Percentiles rank a stretch among this genome's conserved stretches.
Conservation (phyloP, 2,797 vertebrate genomes). For the Acanthis flammea region DNA sequence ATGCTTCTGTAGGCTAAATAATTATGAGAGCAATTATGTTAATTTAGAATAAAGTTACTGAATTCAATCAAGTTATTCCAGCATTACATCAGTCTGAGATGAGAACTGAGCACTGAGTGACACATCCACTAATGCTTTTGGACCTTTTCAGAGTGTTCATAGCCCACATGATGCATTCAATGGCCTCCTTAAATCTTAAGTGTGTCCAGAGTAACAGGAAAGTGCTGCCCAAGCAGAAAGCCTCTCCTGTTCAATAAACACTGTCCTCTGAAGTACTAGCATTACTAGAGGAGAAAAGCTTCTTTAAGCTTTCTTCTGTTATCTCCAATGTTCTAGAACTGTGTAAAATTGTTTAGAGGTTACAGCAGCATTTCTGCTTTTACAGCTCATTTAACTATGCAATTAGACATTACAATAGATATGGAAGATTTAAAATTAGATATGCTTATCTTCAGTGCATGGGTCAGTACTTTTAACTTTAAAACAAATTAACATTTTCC, state of each 20-base stretch:
- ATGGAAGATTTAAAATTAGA: slow-evolving; percentile 79
- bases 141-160: slow-evolving; percentile 40
- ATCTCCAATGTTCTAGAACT: slow-evolving; percentile 70
- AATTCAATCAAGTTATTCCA: slow-evolving; percentile 53
- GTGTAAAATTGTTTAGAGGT: slow-evolving; percentile 68
- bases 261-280: slow-evolving; percentile 63
- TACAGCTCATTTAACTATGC: slow-evolving; percentile 77
- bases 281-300: slow-evolving; percentile 67
- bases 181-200: slow-evolving; percentile 62
- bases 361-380: slow-evolving; percentile 59
- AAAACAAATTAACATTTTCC: slow-evolving; percentile 67
- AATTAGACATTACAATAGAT: slow-evolving; percentile 77
- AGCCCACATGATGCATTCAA: slow-evolving; percentile 42
- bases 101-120: neutral
- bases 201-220: slow-evolving; percentile 54
- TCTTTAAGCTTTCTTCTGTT: slow-evolving; percentile 54
- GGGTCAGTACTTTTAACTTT: slow-evolving; percentile 70
- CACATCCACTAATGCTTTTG: slow-evolving; percentile 22
- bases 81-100: neutral
- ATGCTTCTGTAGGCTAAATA: slow-evolving; percentile 53
- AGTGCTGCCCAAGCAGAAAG: slow-evolving; percentile 73
- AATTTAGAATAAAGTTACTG: slow-evolving; percentile 61
- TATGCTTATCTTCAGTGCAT: slow-evolving; percentile 69
- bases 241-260: slow-evolving; percentile 71
- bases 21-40: slow-evolving; percentile 61